phyloP scores from a whole-genome alignment of 1,140 invertebrate species.

The Streblospio benedicti region DNA sequence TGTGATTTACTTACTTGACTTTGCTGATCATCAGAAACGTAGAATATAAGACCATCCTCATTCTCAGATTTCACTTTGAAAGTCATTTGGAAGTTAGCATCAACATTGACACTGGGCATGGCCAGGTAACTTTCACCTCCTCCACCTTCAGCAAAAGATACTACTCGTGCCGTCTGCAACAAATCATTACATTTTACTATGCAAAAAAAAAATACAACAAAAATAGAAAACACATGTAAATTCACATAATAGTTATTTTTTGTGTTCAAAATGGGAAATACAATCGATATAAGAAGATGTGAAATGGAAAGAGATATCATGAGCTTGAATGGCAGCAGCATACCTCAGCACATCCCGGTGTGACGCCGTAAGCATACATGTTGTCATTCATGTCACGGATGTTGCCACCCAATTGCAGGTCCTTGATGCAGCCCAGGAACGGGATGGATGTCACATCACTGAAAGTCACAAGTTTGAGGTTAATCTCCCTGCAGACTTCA shows the following conservation, averaged over 20 bases:
- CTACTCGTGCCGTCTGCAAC: slow-evolving; percentile 47
- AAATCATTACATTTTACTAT: background rate
- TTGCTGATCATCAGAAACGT: slow-evolving; percentile 53
- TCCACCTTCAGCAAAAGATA: slow-evolving; percentile 38
- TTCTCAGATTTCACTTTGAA: slow-evolving; percentile 80
- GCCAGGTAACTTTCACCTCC: slow-evolving; percentile 29
- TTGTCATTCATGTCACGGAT: slow-evolving; percentile 72
- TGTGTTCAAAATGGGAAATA: too few species aligned
- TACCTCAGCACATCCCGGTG: slow-evolving; percentile 75
- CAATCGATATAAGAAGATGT: too few species aligned
- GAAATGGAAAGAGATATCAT: too few species aligned
- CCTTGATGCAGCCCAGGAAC: slow-evolving; percentile 89
- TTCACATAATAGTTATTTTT: too few species aligned
- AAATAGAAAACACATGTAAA: too few species aligned
- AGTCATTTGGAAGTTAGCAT: slow-evolving; percentile 58
- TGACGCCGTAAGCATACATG: slow-evolving; percentile 66
- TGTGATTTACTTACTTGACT: slow-evolving; percentile 38
- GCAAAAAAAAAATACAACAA: background rate
- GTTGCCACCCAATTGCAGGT: slow-evolving; percentile 64
- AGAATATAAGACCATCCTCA: slow-evolving; percentile 68
- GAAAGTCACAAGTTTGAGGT: too few species aligned
- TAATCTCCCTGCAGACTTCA: too few species aligned
- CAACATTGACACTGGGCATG: slow-evolving; percentile 27
- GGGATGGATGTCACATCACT: slow-evolving; percentile 52
- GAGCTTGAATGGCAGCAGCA: too few species aligned